Conservation (phyloP, 2,888 invertebrate species). For the Sminthurides aquaticus region DNA sequence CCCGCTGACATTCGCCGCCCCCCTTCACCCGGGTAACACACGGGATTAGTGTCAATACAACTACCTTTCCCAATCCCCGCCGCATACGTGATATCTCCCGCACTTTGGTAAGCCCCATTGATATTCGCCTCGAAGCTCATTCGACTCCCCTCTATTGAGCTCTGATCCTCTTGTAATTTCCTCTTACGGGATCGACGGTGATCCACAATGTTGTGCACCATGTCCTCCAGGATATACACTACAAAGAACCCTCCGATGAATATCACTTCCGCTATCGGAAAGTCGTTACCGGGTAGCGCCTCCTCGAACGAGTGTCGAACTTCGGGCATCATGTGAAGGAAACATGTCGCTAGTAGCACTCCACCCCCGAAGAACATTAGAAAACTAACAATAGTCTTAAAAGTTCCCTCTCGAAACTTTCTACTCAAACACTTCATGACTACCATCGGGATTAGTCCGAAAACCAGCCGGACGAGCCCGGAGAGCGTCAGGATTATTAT, state of each 20-base stretch:
- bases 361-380: slow-evolving; percentile 53
- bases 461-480: slow-evolving; percentile 50
- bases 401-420: slow-evolving; percentile 25
- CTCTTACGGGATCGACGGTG: slow-evolving; percentile 21
- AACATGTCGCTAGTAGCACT: slow-evolving; percentile 54
- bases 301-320: slow-evolving; percentile 49
- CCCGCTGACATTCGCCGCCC: neutral
- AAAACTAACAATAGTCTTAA: slow-evolving; percentile 43
- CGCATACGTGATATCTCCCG: slow-evolving; percentile 16
- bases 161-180: slow-evolving; percentile 3
- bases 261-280: slow-evolving; percentile 52
- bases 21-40: neutral
- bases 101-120: slow-evolving; percentile 23
- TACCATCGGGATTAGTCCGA: slow-evolving; percentile 52
- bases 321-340: slow-evolving; percentile 55
- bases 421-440: slow-evolving; percentile 47
- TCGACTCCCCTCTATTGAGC: neutral
- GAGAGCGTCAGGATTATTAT: slow-evolving; percentile 50
- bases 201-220: slow-evolving; percentile 45
- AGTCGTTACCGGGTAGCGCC: slow-evolving; percentile 28
- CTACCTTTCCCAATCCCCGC: neutral
- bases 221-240: slow-evolving; percentile 53
- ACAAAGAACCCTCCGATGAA: slow-evolving; percentile 53
- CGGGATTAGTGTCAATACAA: neutral
- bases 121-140: slow-evolving; percentile 20